phyloP scores from a whole-genome alignment of 2,797 vertebrate genomes.

The Gambelia wislizenii region DNA sequence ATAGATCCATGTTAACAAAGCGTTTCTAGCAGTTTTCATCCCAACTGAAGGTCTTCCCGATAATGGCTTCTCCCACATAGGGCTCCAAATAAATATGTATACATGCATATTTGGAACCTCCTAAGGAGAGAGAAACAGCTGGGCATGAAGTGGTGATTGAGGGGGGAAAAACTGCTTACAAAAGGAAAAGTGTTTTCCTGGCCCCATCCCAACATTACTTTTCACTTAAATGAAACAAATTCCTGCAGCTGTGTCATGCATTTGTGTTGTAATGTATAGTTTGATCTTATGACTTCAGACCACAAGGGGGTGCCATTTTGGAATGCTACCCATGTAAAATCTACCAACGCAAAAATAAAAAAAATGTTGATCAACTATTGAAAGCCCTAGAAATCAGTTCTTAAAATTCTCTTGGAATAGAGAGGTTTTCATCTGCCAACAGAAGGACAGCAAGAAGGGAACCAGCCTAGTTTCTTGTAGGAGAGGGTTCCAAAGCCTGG shows the following conservation, averaged over 20 bases:
- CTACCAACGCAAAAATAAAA: neutral
- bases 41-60: neutral
- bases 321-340: neutral
- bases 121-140: too few species aligned
- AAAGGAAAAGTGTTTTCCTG: neutral
- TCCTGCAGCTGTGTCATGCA: neutral
- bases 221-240: neutral
- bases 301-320: too few species aligned
- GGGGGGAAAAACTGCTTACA: neutral
- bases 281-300: neutral
- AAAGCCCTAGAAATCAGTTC: too few species aligned
- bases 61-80: neutral
- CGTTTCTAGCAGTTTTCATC: neutral
- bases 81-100: neutral
- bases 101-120: neutral
- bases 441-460: too few species aligned
- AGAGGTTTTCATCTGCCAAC: too few species aligned
- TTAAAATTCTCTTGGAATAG: too few species aligned
- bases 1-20: neutral
- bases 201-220: neutral
- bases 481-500: too few species aligned
- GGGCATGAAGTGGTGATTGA: too few species aligned
- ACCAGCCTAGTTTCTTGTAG: too few species aligned
- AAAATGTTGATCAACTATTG: too few species aligned
- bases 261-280: neutral